These are phyloP conservation scores for Agrochola lota DNA, from an alignment of 2,888 invertebrate genomes.

Conservation along the genomic window DNA sequence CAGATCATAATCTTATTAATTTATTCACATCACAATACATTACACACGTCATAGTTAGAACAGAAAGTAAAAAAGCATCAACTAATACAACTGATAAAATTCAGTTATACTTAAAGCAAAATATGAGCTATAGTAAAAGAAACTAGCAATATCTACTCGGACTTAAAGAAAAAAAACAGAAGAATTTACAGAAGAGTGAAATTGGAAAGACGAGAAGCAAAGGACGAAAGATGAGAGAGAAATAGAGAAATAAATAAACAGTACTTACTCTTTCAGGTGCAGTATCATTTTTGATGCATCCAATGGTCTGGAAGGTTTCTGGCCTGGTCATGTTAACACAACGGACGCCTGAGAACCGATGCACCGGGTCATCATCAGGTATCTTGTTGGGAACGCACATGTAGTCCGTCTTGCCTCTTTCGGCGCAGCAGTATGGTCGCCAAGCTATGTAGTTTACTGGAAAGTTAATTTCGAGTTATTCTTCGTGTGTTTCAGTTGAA, in stretches of 20 bases:
- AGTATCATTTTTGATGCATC: conserved; percentile 72
- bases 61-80: too few relatives aligned
- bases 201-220: background rate
- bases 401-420: conserved; percentile 72
- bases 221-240: background rate
- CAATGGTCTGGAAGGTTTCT: conserved; percentile 73
- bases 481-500: background rate
- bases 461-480: background rate
- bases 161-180: background rate
- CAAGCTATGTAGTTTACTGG: conserved; percentile 75
- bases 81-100: background rate
- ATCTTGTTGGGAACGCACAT: conserved; percentile 72
- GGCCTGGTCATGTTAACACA: conserved; percentile 78
- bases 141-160: background rate
- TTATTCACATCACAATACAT: background rate
- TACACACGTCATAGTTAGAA: background rate
- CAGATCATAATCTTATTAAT: background rate
- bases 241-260: background rate
- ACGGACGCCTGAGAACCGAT: conserved; percentile 74
- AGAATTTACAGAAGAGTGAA: background rate
- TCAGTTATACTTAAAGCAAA: background rate
- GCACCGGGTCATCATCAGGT: conserved; percentile 77
- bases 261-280: conserved; percentile 73
- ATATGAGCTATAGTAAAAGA: background rate
- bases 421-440: conserved; percentile 75